Conservation (phyloP, 2,113 vertebrate species). For the Rostratula benghalensis region DNA sequence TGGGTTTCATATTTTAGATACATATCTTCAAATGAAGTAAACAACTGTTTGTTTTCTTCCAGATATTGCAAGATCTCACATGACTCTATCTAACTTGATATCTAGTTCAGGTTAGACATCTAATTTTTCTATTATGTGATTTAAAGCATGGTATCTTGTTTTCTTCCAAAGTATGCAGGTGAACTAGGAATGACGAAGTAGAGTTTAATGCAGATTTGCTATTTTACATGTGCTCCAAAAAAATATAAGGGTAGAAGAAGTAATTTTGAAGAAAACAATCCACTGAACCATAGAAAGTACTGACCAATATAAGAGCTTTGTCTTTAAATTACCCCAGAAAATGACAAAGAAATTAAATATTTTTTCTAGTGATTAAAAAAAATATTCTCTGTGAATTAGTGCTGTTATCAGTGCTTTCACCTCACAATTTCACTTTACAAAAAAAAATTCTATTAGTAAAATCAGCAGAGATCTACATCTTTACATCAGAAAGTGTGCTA, state of each 20-base stretch:
- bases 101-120: neutral
- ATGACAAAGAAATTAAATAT: neutral
- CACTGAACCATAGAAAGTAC: neutral
- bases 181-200: neutral
- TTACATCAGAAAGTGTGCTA: neutral
- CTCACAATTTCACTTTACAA: neutral
- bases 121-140: neutral
- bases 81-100: neutral
- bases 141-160: neutral
- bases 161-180: neutral
- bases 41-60: neutral
- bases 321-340: neutral
- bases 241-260: neutral
- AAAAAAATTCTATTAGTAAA: neutral
- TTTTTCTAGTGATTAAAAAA: neutral
- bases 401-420: neutral
- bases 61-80: neutral
- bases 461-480: neutral
- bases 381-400: neutral
- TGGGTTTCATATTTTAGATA: neutral
- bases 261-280: neutral
- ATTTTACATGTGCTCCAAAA: neutral
- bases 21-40: neutral
- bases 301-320: neutral
- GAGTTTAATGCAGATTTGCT: neutral